Evolutionary conservation across 2,888 invertebrate genomes (phyloP), one percentile per base, ranked within the genome.

Genomic region (Drosophila limbata): DNA sequence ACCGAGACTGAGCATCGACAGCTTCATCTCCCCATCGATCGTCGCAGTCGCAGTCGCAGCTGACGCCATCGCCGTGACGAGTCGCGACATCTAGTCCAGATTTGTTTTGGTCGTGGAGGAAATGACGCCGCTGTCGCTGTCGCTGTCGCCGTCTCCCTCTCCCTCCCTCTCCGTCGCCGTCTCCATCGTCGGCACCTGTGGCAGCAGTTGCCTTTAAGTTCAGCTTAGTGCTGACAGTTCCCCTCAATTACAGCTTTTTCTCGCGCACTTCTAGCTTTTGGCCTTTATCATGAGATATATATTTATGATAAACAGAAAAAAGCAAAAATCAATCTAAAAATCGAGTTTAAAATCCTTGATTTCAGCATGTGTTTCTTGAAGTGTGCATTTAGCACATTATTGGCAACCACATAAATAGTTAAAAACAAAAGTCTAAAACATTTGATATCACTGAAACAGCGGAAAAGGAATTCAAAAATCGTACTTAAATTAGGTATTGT

Each of bases 1-100:
- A 28, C 28, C 8, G 28, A 19, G 48, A 48, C 31, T 48, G 35
- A 44, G 45, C 53, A 65, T 15, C 66, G 47, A n/a, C 35, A 44
- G 42, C 50, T 35, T 19, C 50, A 50, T 35, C 31, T 33, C 31
- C 8, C 33, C 31, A 48, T 6, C 42, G 42, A n/a, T 42, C 10
- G 19, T 9, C 53, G 11, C 19, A 9, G 10, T 15, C 39, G 51
- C 51, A 33, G 35, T 62, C 17, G 50, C 37, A 9, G 47, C 33
- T 9, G 33, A 15, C 21, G 19, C n/a, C 19, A n/a, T 11, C 21
- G 19, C 28, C 10, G 19, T 2, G 9, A 9, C 4, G 25, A 48
- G 37, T 44, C 28, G 48, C n/a, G n/a, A n/a, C n/a, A 4, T n/a
- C 28, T 31, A 44, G 42, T 42, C 55, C 40, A 50, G 50, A 50